Conservation (phyloP, 2,888 invertebrate genomes). For the Cryptocheilus praepositus region DNA sequence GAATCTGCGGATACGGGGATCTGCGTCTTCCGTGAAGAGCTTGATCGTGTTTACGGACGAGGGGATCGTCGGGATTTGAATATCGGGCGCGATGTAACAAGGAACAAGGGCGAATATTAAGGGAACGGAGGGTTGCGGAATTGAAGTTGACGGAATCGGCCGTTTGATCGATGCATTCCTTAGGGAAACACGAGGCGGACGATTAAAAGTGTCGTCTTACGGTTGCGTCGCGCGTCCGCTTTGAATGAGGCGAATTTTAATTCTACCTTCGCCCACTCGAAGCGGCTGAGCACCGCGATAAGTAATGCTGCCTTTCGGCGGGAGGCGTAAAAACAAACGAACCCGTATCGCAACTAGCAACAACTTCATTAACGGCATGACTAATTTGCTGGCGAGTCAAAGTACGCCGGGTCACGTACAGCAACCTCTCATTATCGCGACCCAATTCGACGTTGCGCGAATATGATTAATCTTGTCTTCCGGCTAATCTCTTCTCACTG, state of each 20-base stretch:
- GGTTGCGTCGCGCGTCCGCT: too few relatives aligned
- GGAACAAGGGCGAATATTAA: conserved; percentile 9
- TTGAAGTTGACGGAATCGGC: conserved; percentile 32
- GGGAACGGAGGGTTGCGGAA: conserved; percentile 25
- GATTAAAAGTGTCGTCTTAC: too few relatives aligned
- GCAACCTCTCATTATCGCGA: conserved; percentile 35
- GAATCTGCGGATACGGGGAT: conserved; percentile 8
- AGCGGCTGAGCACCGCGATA: too few relatives aligned
- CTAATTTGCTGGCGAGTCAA: neutral
- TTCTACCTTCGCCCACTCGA: too few relatives aligned
- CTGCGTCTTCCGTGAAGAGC: neutral
- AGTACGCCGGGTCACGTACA: conserved; percentile 14
- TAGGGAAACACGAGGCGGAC: too few relatives aligned
- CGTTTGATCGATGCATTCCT: conserved; percentile 6
- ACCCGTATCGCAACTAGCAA: neutral
- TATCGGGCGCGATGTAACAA: conserved; percentile 14
- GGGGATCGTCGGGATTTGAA: conserved; percentile 27
- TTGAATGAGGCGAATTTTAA: too few relatives aligned
- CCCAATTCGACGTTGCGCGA: conserved; percentile 14
- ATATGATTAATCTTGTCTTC: neutral
- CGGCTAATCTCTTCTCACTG: neutral
- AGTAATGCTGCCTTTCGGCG: too few relatives aligned
- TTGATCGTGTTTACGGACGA: conserved; percentile 18
- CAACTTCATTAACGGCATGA: conserved; percentile 11
- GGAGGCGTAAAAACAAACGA: too few relatives aligned